These are phyloP conservation scores for Gnathonemus echidnorhynchus DNA, from an alignment of 2,113 vertebrate genomes.

Conservation along the genomic window DNA sequence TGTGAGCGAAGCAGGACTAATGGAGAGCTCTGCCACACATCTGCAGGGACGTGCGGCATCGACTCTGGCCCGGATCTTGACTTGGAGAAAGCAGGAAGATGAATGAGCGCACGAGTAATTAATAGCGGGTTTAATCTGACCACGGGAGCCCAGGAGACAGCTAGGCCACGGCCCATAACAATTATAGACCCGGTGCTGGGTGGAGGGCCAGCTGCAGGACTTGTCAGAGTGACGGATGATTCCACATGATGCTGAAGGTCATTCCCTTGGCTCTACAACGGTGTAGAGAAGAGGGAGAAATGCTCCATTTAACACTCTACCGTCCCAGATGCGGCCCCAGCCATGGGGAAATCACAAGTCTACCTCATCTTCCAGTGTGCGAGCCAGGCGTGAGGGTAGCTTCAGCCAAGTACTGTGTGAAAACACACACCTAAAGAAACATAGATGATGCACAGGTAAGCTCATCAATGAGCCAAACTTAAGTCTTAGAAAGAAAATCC, in stretches of 20 bases:
- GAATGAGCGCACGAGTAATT: background rate
- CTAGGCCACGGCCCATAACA: background rate
- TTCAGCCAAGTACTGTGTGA: background rate
- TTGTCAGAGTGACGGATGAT: background rate
- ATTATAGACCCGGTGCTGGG: background rate
- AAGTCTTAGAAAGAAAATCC: background rate
- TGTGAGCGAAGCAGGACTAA: background rate
- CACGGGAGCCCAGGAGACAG: background rate
- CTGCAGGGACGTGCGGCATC: background rate
- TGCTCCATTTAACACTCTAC: background rate
- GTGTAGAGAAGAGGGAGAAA: background rate
- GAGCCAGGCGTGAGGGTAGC: background rate
- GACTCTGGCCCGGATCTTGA: background rate
- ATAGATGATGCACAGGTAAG: background rate
- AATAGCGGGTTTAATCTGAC: slow-evolving; percentile 6
- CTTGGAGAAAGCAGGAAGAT: background rate
- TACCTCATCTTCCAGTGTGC: background rate
- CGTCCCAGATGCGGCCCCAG: background rate
- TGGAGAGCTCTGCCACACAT: background rate
- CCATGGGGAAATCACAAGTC: background rate
- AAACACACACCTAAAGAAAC: background rate
- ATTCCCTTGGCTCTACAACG: background rate
- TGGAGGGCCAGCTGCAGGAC: background rate
- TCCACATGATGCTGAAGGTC: background rate
- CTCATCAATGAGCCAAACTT: background rate